Conservation (phyloP, 1,140 invertebrate genomes). For the Telenomus remus region DNA sequence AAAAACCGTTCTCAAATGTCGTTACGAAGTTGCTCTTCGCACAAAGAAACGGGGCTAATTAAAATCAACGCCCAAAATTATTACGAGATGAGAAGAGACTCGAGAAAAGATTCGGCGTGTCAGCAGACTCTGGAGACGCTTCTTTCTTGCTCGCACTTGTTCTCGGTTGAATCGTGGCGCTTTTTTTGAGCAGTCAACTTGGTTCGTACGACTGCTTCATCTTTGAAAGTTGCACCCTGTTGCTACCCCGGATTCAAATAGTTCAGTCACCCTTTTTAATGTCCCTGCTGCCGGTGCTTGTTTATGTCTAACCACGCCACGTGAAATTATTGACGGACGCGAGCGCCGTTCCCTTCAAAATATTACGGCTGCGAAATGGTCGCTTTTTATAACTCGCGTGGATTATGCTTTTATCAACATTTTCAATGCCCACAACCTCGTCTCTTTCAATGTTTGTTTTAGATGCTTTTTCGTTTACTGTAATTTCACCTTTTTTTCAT, state of each 20-base stretch:
- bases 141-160: background rate
- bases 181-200: constrained; percentile 8
- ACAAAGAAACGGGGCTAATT: background rate
- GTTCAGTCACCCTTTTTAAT: constrained; percentile 32
- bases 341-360: constrained; percentile 5
- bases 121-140: background rate
- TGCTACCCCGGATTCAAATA: constrained; percentile 17
- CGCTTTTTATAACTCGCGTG: background rate
- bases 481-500: background rate
- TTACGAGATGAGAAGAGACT: background rate
- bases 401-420: constrained; percentile 2
- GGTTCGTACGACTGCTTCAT: constrained; percentile 11
- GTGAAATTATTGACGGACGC: constrained; percentile 30
- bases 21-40: background rate
- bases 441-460: background rate
- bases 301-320: constrained; percentile 18
- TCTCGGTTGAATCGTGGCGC: background rate
- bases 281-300: constrained; percentile 4
- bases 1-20: background rate
- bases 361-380: constrained; percentile 14
- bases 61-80: constrained; percentile 1
- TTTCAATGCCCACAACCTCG: constrained; percentile 4
- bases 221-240: constrained; percentile 21
- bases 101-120: background rate
- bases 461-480: background rate